These are phyloP conservation scores for Tetragonisca angustula DNA, from an alignment of 2,888 invertebrate species.

Conservation along the genomic window DNA sequence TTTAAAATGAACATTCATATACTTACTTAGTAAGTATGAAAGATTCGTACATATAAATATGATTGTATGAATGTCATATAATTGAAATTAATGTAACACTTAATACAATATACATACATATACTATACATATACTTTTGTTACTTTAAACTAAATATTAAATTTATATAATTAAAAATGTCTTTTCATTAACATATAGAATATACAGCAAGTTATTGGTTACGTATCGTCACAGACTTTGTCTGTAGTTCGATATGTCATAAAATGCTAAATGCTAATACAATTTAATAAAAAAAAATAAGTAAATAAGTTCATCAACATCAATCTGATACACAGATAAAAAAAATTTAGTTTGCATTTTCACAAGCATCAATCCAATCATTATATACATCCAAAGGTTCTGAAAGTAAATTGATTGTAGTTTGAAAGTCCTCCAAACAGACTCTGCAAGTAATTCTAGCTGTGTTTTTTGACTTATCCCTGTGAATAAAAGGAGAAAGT, in stretches of 20 bases:
- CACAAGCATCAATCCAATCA: constrained; percentile 99
- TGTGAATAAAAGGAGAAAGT: constrained; percentile 83
- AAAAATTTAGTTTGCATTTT: constrained; percentile 91
- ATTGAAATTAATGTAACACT: neutral
- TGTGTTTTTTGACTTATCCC: constrained; percentile 97
- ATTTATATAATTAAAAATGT: constrained; percentile 8
- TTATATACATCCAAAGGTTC: constrained; percentile 99
- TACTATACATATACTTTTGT: neutral
- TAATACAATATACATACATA: neutral
- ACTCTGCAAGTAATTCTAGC: constrained; percentile 98
- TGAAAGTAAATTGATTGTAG: constrained; percentile 97
- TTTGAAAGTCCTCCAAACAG: constrained; percentile 98
- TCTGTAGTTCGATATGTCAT: constrained; percentile 2
- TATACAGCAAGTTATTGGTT: constrained; percentile 8
- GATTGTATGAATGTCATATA: constrained; percentile 6
- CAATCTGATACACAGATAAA: neutral
- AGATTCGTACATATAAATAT: neutral
- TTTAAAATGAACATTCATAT: constrained; percentile 14
- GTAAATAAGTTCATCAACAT: constrained; percentile 12
- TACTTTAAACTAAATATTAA: constrained; percentile 18
- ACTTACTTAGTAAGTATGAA: constrained; percentile 34
- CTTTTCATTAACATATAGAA: constrained; percentile 10
- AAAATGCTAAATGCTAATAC: neutral
- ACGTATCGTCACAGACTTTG: constrained; percentile 9
- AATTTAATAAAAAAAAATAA: constrained; percentile 9